Percentiles rank a stretch among this genome's conserved stretches.
Conservation (phyloP, 2,888 invertebrate species). For the Drosophila borealis region DNA sequence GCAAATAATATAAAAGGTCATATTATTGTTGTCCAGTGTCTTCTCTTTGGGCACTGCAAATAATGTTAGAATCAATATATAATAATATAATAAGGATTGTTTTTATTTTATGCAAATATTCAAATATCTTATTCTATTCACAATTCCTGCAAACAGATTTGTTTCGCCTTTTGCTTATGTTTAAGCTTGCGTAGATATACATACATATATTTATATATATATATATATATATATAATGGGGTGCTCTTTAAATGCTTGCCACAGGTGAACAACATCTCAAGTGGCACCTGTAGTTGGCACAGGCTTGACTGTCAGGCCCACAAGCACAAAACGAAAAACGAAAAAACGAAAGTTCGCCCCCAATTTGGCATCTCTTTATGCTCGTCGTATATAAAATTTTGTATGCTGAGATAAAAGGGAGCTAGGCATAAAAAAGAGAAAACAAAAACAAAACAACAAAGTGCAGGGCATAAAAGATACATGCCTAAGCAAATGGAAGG, state of each 20-base stretch:
- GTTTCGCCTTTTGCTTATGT: too few species aligned
- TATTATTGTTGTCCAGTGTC: slow-evolving; percentile 75
- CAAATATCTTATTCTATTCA: neutral
- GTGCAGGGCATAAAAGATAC: slow-evolving; percentile 64
- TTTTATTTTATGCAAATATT: neutral
- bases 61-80: neutral
- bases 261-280: slow-evolving; percentile 83
- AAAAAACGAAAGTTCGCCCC: slow-evolving; percentile 83
- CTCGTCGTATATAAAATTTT: slow-evolving; percentile 25
- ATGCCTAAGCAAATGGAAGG: slow-evolving; percentile 65
- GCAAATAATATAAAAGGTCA: slow-evolving; percentile 77
- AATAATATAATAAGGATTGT: neutral
- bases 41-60: slow-evolving; percentile 83
- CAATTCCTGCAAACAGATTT: neutral
- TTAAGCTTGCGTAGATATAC: neutral
- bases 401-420: slow-evolving; percentile 61
- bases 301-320: slow-evolving; percentile 40
- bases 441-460: slow-evolving; percentile 62
- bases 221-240: slow-evolving; percentile 1
- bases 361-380: slow-evolving; percentile 73
- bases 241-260: slow-evolving; percentile 57
- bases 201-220: slow-evolving; percentile 10
- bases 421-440: slow-evolving; percentile 48
- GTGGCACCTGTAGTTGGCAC: slow-evolving; percentile 74
- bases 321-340: slow-evolving; percentile 59